Evolutionary conservation across 2,113 vertebrate genomes (phyloP).

Genomic region (Scartelaos histophorus): DNA sequence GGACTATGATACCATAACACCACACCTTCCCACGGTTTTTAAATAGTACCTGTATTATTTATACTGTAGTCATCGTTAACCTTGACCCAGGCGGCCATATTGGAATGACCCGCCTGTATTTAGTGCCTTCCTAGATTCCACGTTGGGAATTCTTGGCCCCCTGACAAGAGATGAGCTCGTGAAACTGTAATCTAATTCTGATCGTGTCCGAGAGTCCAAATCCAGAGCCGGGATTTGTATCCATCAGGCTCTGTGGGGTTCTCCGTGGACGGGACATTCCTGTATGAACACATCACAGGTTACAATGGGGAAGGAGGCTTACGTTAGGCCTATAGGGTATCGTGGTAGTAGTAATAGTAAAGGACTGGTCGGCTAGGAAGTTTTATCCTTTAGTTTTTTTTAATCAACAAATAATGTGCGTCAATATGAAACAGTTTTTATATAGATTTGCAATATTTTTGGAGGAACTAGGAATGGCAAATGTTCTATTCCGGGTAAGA

Average conservation of each 20-base stretch:
- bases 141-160: constrained; percentile 31
- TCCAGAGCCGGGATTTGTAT: constrained; percentile 26
- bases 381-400: neutral
- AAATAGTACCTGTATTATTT: neutral
- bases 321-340: constrained; percentile 9
- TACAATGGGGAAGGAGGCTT: neutral
- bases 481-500: no score
- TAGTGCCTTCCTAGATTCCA: constrained; percentile 3
- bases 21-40: neutral
- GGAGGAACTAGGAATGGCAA: no score
- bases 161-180: constrained; percentile 34
- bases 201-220: constrained; percentile 19
- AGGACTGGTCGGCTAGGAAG: neutral
- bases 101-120: neutral
- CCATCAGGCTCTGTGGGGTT: constrained; percentile 16
- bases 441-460: no score
- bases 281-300: constrained; percentile 4
- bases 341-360: neutral
- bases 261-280: constrained; percentile 19
- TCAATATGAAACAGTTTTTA: neutral
- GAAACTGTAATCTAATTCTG: constrained; percentile 43
- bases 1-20: neutral
- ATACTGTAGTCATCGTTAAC: constrained; percentile 1
- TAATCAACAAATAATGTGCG: no score
- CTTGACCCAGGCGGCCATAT: constrained; percentile 10